Evolutionary conservation across 2,888 invertebrate genomes (phyloP).

Genomic region (Slavum lentiscoides): DNA sequence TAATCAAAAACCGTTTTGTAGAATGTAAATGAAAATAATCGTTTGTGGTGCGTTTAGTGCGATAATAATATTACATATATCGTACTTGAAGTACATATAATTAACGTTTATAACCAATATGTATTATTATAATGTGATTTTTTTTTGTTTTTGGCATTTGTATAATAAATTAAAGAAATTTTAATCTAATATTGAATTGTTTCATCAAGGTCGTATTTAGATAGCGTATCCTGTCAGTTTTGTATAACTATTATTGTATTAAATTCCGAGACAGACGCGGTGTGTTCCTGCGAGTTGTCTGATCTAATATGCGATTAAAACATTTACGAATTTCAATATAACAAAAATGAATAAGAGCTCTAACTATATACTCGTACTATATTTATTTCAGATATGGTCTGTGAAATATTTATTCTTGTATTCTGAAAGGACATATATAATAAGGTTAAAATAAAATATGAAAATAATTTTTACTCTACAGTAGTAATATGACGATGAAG

Average conservation of each 20-base stretch:
- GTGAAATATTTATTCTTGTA: not conserved
- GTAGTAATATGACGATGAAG: no score
- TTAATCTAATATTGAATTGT: not conserved
- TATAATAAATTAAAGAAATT: not conserved
- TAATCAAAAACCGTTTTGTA: no score
- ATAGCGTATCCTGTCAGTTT: not conserved
- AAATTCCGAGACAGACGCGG: no score
- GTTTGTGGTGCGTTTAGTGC: not conserved
- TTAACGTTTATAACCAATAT: not conserved
- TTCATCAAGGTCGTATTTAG: not conserved
- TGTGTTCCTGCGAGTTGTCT: not conserved
- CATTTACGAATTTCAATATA: not conserved
- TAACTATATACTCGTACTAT: not conserved
- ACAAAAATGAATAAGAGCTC: not conserved
- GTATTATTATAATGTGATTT: not conserved
- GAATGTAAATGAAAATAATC: not conserved
- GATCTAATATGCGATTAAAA: not conserved
- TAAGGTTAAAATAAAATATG: no score
- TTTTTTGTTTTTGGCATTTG: constrained; percentile 7
- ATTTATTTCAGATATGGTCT: not conserved
- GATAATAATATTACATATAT: not conserved
- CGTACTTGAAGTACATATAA: not conserved
- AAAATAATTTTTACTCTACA: no score
- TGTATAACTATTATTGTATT: not conserved
- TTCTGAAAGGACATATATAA: not conserved